These are phyloP conservation scores for Dendrocopos noguchii DNA, from an alignment of 2,113 vertebrate genomes.

Conservation along the genomic window DNA sequence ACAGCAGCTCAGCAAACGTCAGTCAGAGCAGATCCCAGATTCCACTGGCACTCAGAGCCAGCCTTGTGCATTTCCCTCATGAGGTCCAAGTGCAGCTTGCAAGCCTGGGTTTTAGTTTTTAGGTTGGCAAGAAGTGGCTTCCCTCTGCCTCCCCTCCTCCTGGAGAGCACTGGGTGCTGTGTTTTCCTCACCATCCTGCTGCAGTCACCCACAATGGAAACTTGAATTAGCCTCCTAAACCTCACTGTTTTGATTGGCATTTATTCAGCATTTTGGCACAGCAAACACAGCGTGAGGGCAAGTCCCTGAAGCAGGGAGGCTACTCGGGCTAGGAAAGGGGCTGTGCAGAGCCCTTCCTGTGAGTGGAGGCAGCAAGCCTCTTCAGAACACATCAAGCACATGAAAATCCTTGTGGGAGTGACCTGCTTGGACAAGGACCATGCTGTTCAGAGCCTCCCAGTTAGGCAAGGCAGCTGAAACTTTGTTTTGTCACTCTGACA, in stretches of 20 bases:
- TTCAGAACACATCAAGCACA: no score
- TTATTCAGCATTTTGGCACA: background rate
- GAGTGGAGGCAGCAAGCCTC: no score
- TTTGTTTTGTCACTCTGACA: no score
- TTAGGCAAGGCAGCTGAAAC: no score
- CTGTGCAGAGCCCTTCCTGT: background rate
- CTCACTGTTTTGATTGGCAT: background rate
- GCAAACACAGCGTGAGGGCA: background rate
- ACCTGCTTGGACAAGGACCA: no score
- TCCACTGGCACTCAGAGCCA: no score
- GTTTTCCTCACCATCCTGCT: background rate
- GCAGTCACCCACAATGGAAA: background rate
- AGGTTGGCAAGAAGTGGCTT: background rate
- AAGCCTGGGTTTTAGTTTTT: background rate
- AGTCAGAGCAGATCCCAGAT: no score
- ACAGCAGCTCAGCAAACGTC: no score
- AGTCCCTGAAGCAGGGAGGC: background rate
- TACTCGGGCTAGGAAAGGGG: background rate
- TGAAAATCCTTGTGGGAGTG: no score
- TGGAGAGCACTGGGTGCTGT: background rate
- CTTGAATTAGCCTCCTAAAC: background rate
- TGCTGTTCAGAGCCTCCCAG: no score
- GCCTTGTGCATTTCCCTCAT: background rate
- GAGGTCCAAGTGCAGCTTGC: conserved; percentile 30
- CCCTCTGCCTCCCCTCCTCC: background rate